phyloP scores from a whole-genome alignment of 1,140 invertebrate genomes.

The Neodiprion pinetum region DNA sequence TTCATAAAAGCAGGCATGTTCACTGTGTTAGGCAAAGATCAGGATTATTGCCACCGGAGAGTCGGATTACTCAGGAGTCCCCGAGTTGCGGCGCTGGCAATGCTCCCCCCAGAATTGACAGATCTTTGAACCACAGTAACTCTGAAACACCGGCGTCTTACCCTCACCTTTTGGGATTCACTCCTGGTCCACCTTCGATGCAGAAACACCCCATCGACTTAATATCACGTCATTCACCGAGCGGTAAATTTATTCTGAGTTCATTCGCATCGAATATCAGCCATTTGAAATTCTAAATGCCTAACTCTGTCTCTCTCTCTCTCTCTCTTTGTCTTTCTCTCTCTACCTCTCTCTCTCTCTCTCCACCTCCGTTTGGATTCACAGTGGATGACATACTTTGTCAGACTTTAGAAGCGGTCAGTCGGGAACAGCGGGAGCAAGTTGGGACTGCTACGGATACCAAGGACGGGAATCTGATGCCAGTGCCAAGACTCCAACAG shows the following conservation, averaged over 20 bases:
- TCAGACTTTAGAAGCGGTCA: constrained; percentile 78
- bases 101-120: constrained; percentile 55
- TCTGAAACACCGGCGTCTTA: constrained; percentile 76
- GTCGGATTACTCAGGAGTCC: constrained; percentile 68
- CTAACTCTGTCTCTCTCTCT: too few relatives aligned
- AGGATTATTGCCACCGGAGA: constrained; percentile 67
- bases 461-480: constrained; percentile 92
- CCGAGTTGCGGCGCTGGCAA: constrained; percentile 55
- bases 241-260: constrained; percentile 41
- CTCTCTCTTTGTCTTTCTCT: too few relatives aligned
- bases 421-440: constrained; percentile 75
- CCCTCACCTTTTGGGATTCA: constrained; percentile 66
- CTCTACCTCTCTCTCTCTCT: too few relatives aligned
- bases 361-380: constrained; percentile 31
- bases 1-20: constrained; percentile 64
- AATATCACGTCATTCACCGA: constrained; percentile 53
- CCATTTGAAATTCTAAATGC: not conserved
- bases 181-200: constrained; percentile 50
- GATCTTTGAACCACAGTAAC: constrained; percentile 70
- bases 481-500: constrained; percentile 94
- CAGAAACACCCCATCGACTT: constrained; percentile 58
- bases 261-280: too few relatives aligned
- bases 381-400: constrained; percentile 80
- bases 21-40: constrained; percentile 56
- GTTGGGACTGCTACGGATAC: constrained; percentile 57